These are phyloP conservation scores for Potamilus streckersoni DNA, from an alignment of 1,140 invertebrate species.

Conservation along the genomic window DNA sequence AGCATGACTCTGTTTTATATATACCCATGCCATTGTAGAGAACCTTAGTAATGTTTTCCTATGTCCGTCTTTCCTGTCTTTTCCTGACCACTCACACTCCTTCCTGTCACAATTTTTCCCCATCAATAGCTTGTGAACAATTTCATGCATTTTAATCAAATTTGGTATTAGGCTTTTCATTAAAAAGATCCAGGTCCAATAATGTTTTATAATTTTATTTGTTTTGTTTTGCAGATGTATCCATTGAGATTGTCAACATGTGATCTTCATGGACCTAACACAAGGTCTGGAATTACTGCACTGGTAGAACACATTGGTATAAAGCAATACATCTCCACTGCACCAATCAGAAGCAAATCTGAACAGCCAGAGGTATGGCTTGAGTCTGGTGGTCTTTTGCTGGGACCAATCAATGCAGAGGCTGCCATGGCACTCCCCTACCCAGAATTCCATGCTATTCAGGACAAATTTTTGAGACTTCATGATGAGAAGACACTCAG, in stretches of 20 bases:
- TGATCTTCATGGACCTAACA: constrained; percentile 92
- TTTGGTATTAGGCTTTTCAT: too few species aligned
- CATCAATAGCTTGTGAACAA: too few species aligned
- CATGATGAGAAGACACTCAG: constrained; percentile 91
- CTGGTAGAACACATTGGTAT: constrained; percentile 83
- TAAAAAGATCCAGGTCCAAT: too few species aligned
- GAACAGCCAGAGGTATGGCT: constrained; percentile 77
- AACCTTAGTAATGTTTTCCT: too few species aligned
- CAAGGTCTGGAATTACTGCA: constrained; percentile 89
- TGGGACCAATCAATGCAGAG: constrained; percentile 93
- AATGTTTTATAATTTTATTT: neutral
- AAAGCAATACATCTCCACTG: constrained; percentile 73
- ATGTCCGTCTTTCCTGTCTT: too few species aligned
- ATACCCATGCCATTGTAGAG: too few species aligned
- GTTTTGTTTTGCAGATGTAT: constrained; percentile 73
- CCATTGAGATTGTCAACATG: constrained; percentile 90
- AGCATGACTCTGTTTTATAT: too few species aligned
- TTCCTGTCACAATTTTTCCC: too few species aligned
- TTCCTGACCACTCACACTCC: too few species aligned
- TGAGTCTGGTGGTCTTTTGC: constrained; percentile 88
- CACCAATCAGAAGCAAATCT: constrained; percentile 40
- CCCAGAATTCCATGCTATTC: constrained; percentile 62
- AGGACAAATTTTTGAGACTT: constrained; percentile 79
- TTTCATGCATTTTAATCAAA: too few species aligned
- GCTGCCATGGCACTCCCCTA: constrained; percentile 77